These are phyloP conservation scores for Drosophila navojoa DNA, from an alignment of 1,140 invertebrate species.

Conservation along the genomic window DNA sequence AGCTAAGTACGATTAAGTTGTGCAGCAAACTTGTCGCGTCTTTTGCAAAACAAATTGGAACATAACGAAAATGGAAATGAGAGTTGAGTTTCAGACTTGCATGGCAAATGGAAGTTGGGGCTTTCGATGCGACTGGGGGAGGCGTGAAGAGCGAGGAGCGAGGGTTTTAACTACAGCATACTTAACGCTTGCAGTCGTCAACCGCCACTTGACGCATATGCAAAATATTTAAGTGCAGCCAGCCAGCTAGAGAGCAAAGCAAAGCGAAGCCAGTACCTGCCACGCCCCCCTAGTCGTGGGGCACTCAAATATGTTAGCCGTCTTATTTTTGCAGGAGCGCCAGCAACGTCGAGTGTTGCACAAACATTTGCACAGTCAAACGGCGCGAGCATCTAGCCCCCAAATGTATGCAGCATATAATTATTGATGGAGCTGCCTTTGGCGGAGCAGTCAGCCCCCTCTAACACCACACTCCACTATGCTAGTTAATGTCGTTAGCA, in stretches of 20 bases:
- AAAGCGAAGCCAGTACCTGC: conserved; percentile 42
- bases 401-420: conserved; percentile 79
- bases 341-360: conserved; percentile 55
- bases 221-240: conserved; percentile 79
- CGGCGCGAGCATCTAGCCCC: conserved; percentile 37
- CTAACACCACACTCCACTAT: conserved; percentile 34
- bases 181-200: conserved; percentile 59
- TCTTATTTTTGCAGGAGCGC: conserved; percentile 66
- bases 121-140: not conserved
- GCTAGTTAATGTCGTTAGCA: conserved; percentile 80
- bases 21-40: conserved; percentile 32
- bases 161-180: conserved; percentile 29
- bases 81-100: not conserved
- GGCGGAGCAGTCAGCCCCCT: conserved; percentile 16
- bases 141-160: not conserved
- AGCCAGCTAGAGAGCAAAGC: conserved; percentile 73
- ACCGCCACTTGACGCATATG: conserved; percentile 73
- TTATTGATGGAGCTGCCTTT: conserved; percentile 68
- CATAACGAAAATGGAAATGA: conserved; percentile 4
- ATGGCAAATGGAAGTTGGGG: not conserved
- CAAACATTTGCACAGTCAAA: conserved; percentile 78
- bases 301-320: conserved; percentile 75
- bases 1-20: conserved; percentile 25
- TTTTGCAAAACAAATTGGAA: conserved; percentile 35
- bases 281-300: conserved; percentile 19